Evolutionary conservation across 2,113 vertebrate species (phyloP).

Genomic region (Zosterops japonicus): DNA sequence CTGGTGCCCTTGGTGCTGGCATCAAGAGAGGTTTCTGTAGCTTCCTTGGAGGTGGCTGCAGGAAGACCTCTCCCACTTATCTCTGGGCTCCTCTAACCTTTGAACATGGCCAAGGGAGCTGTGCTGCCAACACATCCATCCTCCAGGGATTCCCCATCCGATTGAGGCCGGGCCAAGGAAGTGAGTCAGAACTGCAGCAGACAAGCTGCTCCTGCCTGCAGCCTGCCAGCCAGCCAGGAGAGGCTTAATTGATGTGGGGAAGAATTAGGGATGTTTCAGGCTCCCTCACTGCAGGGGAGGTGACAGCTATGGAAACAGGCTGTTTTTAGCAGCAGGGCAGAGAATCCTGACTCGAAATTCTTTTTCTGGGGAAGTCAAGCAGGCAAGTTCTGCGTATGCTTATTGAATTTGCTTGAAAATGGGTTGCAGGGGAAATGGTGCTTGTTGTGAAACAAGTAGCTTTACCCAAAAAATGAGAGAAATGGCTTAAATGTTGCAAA

Average conservation of each 20-base stretch:
- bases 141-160: conserved; percentile 18
- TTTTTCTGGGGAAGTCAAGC: neutral
- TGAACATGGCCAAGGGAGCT: neutral
- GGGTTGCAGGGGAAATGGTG: neutral
- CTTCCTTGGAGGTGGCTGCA: neutral
- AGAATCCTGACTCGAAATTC: neutral
- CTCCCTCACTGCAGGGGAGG: neutral
- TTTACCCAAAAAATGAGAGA: neutral
- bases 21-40: neutral
- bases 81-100: neutral
- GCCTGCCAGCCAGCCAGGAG: neutral
- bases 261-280: neutral
- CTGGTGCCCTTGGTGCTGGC: neutral
- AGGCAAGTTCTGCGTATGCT: neutral
- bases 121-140: neutral
- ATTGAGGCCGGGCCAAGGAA: neutral
- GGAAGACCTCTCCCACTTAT: neutral
- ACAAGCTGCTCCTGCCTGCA: neutral
- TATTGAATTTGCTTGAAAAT: neutral
- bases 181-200: conserved; percentile 39
- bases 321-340: neutral
- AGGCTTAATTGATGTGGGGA: neutral
- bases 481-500: neutral
- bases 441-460: neutral
- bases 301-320: neutral